Evolutionary conservation across 2,888 invertebrate genomes (phyloP), one percentile per base, ranked within the genome.

Genomic region (Caenorhabditis plicata): DNA sequence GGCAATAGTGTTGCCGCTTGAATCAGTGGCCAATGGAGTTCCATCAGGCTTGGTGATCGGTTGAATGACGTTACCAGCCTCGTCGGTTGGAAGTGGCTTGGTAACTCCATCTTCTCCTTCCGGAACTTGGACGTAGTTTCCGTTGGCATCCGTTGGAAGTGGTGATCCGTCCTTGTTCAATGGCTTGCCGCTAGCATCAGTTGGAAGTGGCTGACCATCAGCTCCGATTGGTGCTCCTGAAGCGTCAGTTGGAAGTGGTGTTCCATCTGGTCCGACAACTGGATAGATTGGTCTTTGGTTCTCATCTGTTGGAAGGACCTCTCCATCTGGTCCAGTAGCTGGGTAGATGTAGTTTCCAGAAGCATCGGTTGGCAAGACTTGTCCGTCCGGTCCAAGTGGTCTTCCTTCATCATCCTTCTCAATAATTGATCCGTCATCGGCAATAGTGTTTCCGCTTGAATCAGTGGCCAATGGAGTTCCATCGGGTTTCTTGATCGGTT

Each of bases 121-220:
- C 3, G 71, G 48, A 9, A 72, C 63, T 22, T 55, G 36, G 23
- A 74, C 43, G 17, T 26, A 32, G 19, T 52, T 54, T 13, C 73
- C 69, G n/a, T 45, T 41, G 27, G 50, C 52, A 38, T 72, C 73
- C 8, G 73, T 72, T 2, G 71, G 71, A 33, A 71, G 50, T 3
- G 71, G 71, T 15, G 20, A 9, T 15, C 68, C 49, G 57, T 56
- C 56, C 11, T 42, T 35, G 4, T 26, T 35, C 25, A 56, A 23
- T n/a, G 56, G 56, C n/a, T 40, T 38, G 38, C 56, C 56, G 25
- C 36, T 25, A 4, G 49, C 22, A 41, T 56, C 50, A 5, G 54
- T 54, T 20, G 54, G 42, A 36, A 54, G 26, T 23, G 43, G 36
- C 7, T 42, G 32, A 26, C 54, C 54, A 31, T 67, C 63, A 11